A percentile compares a stretch with the other conserved stretches of the same genome.
Conservation (phyloP, 2,797 vertebrate genomes). For the Hirundo rustica region DNA sequence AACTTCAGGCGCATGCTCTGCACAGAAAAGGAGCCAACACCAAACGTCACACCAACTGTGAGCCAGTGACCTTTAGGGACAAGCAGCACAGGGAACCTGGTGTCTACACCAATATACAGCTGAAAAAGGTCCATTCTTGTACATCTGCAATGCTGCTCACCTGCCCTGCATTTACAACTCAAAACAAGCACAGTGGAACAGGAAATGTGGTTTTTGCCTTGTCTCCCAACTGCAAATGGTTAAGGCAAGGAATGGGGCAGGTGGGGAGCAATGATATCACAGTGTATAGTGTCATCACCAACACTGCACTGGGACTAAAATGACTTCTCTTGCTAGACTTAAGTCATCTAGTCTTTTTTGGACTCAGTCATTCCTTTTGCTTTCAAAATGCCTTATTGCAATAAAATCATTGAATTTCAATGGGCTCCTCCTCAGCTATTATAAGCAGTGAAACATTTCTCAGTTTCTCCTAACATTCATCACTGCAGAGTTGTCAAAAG, state of each 20-base stretch:
- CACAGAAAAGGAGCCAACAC: not conserved
- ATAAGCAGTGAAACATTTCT: not conserved
- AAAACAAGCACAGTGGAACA: not conserved
- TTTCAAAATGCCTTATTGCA: not conserved
- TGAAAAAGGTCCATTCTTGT: not conserved
- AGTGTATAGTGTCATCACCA: not conserved
- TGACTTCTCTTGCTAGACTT: not conserved
- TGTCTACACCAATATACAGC: not conserved
- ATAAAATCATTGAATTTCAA: not conserved
- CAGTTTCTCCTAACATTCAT: not conserved
- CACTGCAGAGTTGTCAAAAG: not conserved
- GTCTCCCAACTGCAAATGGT: not conserved
- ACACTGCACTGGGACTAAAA: not conserved
- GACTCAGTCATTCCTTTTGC: not conserved
- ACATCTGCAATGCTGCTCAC: not conserved
- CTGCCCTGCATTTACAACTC: not conserved
- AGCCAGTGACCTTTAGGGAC: not conserved
- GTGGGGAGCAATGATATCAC: not conserved
- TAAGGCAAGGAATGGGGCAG: not conserved
- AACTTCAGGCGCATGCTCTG: constrained; percentile 98
- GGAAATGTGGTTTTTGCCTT: not conserved
- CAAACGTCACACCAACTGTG: not conserved
- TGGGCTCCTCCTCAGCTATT: not conserved
- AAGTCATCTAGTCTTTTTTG: not conserved
- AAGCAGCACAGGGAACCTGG: not conserved